Evolutionary conservation across 2,113 vertebrate genomes (phyloP).

Genomic region (Spea bombifrons): DNA sequence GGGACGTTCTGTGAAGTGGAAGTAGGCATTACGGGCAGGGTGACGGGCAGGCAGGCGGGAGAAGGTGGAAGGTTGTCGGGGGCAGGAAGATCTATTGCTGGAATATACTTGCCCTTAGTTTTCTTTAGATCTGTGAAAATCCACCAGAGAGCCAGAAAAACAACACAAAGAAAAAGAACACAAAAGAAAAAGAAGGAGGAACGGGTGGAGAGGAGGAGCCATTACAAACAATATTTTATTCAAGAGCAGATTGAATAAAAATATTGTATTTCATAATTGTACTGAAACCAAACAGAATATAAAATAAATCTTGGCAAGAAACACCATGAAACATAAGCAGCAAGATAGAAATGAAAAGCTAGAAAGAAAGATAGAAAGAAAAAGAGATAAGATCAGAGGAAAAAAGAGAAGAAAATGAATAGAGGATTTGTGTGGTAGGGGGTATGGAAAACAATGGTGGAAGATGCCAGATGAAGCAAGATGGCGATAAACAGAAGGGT

Average conservation of each 20-base stretch:
- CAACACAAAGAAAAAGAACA: slow-evolving; percentile 90
- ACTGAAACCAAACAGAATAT: slow-evolving; percentile 71
- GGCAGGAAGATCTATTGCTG: slow-evolving; percentile 73
- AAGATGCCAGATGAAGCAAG: background rate
- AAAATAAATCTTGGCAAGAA: slow-evolving; percentile 66
- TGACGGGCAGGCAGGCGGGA: slow-evolving; percentile 67
- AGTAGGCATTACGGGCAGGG: slow-evolving; percentile 70
- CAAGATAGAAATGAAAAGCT: slow-evolving; percentile 25
- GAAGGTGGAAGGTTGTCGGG: slow-evolving; percentile 65
- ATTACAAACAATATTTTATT: slow-evolving; percentile 99
- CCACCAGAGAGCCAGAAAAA: slow-evolving; percentile 99
- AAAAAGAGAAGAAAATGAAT: background rate
- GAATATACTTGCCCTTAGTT: slow-evolving; percentile 98
- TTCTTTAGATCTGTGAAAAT: slow-evolving; percentile 93
- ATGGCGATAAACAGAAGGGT: background rate
- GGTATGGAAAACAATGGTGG: background rate
- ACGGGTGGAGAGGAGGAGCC: slow-evolving; percentile 83
- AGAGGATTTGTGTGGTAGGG: background rate
- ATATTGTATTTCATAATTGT: slow-evolving; percentile 97
- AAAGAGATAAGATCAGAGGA: background rate
- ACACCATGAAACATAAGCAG: slow-evolving; percentile 65
- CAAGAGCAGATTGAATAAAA: slow-evolving; percentile 99
- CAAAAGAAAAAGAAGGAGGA: slow-evolving; percentile 90
- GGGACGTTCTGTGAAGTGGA: slow-evolving; percentile 65
- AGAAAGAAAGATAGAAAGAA: background rate